Percentiles rank a stretch among this genome's conserved stretches.
phyloP scores from a whole-genome alignment of 2,888 invertebrate species.

The Epinotia demarniana region DNA sequence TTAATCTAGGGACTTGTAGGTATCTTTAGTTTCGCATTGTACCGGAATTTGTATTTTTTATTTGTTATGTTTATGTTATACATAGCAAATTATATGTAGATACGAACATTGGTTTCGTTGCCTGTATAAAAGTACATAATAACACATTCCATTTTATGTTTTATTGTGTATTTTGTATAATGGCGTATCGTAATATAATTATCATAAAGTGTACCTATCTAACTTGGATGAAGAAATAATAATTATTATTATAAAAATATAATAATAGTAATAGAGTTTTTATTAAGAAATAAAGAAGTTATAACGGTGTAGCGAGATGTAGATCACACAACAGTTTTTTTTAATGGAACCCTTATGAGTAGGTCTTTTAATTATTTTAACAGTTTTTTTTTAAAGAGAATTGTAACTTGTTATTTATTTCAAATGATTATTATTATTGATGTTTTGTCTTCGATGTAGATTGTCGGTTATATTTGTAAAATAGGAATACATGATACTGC shows the following conservation, averaged over 20 bases:
- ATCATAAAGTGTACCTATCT: constrained; percentile 81
- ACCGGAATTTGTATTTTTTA: constrained; percentile 50
- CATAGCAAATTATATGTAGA: constrained; percentile 55
- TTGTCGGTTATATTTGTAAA: constrained; percentile 78
- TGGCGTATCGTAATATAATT: constrained; percentile 72
- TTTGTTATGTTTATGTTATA: constrained; percentile 56
- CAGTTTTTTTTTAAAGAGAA: constrained; percentile 77
- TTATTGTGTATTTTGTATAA: constrained; percentile 68
- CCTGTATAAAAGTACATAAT: constrained; percentile 52
- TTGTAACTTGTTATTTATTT: constrained; percentile 84
- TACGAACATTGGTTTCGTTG: constrained; percentile 52
- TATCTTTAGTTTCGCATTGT: constrained; percentile 67
- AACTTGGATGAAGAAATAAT: constrained; percentile 82
- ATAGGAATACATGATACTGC: constrained; percentile 81
- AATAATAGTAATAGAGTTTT: constrained; percentile 84
- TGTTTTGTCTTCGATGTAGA: constrained; percentile 78
- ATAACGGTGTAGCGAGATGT: constrained; percentile 75
- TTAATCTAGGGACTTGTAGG: constrained; percentile 67
- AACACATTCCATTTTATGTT: constrained; percentile 49
- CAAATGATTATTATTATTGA: constrained; percentile 83
- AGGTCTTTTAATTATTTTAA: constrained; percentile 80
- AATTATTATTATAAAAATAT: constrained; percentile 82
- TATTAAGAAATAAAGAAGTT: constrained; percentile 82
- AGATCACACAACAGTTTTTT: constrained; percentile 74
- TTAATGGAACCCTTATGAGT: constrained; percentile 70